phyloP scores from a whole-genome alignment of 2,888 invertebrate species.

The Cynaeus angustus region DNA sequence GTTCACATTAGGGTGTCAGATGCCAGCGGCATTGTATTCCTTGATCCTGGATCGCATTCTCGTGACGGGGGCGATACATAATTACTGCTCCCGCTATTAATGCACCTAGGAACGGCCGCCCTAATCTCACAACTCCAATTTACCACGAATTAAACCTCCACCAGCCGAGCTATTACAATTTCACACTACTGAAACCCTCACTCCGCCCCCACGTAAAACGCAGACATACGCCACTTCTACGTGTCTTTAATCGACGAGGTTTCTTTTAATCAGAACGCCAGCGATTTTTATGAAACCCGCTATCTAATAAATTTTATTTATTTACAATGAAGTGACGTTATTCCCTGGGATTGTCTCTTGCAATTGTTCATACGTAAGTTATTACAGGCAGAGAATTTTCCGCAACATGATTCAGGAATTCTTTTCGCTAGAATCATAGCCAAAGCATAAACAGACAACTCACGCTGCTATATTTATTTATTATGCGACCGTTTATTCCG shows the following conservation, averaged over 20 bases:
- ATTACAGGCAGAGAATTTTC: constrained; percentile 26
- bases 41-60: constrained; percentile 41
- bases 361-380: constrained; percentile 23
- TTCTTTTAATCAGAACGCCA: not conserved
- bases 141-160: constrained; percentile 38
- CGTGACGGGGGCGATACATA: constrained; percentile 45
- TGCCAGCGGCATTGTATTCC: constrained; percentile 46
- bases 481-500: not conserved
- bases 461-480: constrained; percentile 17
- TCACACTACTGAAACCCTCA: constrained; percentile 21
- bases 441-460: constrained; percentile 31
- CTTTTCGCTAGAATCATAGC: constrained; percentile 28
- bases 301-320: not conserved
- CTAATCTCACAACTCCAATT: constrained; percentile 45
- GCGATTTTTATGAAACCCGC: not conserved
- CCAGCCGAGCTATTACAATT: constrained; percentile 37
- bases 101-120: constrained; percentile 41
- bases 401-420: constrained; percentile 41
- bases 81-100: constrained; percentile 46
- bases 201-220: constrained; percentile 25
- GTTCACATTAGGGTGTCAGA: constrained; percentile 51
- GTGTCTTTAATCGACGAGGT: not conserved
- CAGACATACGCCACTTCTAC: constrained; percentile 11
- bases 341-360: constrained; percentile 16
- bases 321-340: constrained; percentile 26